Evolutionary conservation across 2,888 invertebrate species (phyloP).

Genomic region (Oscheius myriophilus): DNA sequence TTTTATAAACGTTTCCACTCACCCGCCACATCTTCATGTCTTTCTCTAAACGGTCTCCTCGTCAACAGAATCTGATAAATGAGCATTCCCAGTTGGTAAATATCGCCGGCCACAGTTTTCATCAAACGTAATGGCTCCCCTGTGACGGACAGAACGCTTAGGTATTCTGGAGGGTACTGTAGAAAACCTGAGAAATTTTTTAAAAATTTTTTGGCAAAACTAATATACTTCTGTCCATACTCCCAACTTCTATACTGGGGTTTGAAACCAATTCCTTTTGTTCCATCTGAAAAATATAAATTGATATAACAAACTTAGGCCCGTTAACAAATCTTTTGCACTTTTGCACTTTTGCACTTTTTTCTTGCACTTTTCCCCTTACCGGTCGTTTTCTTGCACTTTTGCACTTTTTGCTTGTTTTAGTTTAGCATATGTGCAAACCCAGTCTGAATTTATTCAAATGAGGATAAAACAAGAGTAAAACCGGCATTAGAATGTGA

Average conservation of each 20-base stretch:
- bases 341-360: too few relatives aligned
- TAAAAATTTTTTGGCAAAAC: too few relatives aligned
- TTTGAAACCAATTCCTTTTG: slow-evolving; percentile 35
- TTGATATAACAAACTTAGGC: too few relatives aligned
- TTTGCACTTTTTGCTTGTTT: too few relatives aligned
- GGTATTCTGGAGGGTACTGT: slow-evolving; percentile 46
- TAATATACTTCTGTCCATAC: not conserved
- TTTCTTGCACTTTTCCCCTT: too few relatives aligned
- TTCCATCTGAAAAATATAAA: slow-evolving; percentile 26
- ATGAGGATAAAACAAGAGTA: too few relatives aligned
- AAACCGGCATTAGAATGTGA: too few relatives aligned
- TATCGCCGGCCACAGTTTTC: slow-evolving; percentile 26
- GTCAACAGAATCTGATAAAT: slow-evolving; percentile 51
- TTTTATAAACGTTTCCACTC: not conserved
- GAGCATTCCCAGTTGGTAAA: slow-evolving; percentile 52
- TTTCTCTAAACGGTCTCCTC: slow-evolving; percentile 44
- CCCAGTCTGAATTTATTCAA: too few relatives aligned
- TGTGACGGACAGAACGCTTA: slow-evolving; percentile 32
- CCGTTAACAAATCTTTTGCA: too few relatives aligned
- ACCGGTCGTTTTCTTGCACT: too few relatives aligned
- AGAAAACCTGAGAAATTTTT: slow-evolving; percentile 36
- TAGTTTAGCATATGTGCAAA: too few relatives aligned
- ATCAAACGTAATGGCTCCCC: too few relatives aligned
- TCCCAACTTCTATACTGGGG: not conserved
- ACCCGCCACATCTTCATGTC: slow-evolving; percentile 37